These are phyloP conservation scores for Baccha elongata DNA, from an alignment of 2,888 invertebrate species.

Conservation along the genomic window DNA sequence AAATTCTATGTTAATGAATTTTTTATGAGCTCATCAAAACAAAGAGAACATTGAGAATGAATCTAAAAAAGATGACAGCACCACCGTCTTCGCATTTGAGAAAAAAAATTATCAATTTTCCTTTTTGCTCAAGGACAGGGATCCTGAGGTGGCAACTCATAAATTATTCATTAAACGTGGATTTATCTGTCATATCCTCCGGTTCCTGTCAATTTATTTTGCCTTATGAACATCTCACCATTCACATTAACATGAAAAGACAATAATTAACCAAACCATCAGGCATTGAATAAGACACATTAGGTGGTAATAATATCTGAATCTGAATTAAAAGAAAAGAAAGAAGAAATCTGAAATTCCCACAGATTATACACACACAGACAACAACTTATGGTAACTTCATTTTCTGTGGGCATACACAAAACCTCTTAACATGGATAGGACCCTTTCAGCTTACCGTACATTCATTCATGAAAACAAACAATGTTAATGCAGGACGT, in stretches of 20 bases:
- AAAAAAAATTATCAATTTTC: background rate
- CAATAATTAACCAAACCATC: slow-evolving; percentile 29
- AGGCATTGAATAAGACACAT: background rate
- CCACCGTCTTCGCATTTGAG: background rate
- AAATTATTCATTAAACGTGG: slow-evolving; percentile 22
- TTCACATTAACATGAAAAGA: slow-evolving; percentile 11
- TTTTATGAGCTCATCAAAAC: background rate
- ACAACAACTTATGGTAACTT: too few relatives aligned
- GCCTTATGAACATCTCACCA: slow-evolving; percentile 5
- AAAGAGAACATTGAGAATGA: background rate
- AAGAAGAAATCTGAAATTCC: slow-evolving; percentile 2
- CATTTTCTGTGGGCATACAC: background rate
- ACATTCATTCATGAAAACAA: slow-evolving; percentile 36
- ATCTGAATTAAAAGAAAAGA: background rate
- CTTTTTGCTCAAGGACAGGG: slow-evolving; percentile 4
- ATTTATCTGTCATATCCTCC: slow-evolving; percentile 17
- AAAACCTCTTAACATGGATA: background rate
- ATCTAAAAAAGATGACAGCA: background rate
- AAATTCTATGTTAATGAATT: background rate
- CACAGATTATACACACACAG: background rate
- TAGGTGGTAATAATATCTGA: too few relatives aligned
- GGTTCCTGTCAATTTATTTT: slow-evolving; percentile 18
- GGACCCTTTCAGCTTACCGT: slow-evolving; percentile 14
- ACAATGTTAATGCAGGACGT: slow-evolving; percentile 47
- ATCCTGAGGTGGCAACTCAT: slow-evolving; percentile 3